Evolutionary conservation across 2,888 invertebrate species (phyloP).

Genomic region (Platycheirus rosarum): DNA sequence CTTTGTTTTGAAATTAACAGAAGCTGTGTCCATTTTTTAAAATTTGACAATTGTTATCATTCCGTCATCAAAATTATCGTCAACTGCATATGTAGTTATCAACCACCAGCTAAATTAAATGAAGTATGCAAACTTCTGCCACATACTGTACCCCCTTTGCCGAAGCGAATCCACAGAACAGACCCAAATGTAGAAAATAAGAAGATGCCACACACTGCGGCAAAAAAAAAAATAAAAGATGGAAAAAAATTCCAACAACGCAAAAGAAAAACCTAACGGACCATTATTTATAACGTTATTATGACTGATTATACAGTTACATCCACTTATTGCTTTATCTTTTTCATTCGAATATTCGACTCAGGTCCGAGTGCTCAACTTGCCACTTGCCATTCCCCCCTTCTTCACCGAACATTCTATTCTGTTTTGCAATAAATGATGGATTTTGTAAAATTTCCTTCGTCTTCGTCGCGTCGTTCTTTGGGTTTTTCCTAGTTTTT

Average conservation of each 20-base stretch:
- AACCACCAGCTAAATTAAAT: not conserved
- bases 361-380: slow-evolving; percentile 24
- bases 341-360: slow-evolving; percentile 38
- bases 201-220: slow-evolving; percentile 1
- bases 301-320: slow-evolving; percentile 73
- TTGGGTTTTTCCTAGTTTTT: not conserved
- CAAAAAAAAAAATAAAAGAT: not conserved
- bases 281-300: slow-evolving; percentile 71
- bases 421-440: slow-evolving; percentile 33
- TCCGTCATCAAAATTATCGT: too few species aligned
- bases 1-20: too few species aligned
- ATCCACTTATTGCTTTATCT: slow-evolving; percentile 56
- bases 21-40: too few species aligned
- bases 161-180: not conserved
- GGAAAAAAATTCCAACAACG: slow-evolving; percentile 54
- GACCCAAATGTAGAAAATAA: slow-evolving; percentile 5
- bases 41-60: too few species aligned
- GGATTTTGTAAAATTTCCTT: slow-evolving; percentile 12
- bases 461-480: too few species aligned
- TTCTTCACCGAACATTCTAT: not conserved
- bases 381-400: slow-evolving; percentile 1
- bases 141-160: slow-evolving; percentile 6
- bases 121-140: slow-evolving; percentile 4
- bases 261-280: slow-evolving; percentile 68
- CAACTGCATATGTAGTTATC: not conserved